A percentile compares a stretch with the other conserved stretches of the same genome.
Conservation (phyloP, 2,797 vertebrate species). For the Neomorphus geoffroyi region DNA sequence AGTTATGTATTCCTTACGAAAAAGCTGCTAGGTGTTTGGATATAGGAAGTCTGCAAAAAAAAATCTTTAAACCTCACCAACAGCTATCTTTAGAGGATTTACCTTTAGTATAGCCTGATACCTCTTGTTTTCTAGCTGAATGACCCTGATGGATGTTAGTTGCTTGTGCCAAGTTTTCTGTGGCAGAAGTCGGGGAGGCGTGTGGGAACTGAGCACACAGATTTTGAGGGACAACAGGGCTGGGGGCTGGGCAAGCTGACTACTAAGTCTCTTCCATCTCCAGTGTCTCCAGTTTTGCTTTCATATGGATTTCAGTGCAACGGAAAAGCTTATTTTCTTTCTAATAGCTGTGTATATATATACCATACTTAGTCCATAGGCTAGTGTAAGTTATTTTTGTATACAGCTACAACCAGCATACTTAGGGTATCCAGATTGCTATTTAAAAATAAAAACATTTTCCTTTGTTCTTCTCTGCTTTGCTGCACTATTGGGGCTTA, state of each 20-base stretch:
- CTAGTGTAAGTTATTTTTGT: background rate
- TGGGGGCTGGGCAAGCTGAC: background rate
- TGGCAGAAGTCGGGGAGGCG: background rate
- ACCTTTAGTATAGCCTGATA: background rate
- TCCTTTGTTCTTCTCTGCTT: slow-evolving; percentile 49
- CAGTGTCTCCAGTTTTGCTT: background rate
- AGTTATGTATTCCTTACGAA: background rate
- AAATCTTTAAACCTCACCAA: background rate
- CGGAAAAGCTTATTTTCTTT: background rate
- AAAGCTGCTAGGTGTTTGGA: background rate
- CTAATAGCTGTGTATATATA: background rate
- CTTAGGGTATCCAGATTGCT: background rate
- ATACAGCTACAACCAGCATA: background rate
- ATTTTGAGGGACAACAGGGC: background rate
- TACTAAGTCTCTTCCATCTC: background rate
- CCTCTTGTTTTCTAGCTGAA: background rate
- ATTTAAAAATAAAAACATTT: slow-evolving; percentile 16
- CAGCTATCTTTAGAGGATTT: background rate
- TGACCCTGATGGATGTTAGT: background rate
- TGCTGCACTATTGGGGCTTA: background rate
- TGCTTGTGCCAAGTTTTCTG: background rate
- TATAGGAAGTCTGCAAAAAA: background rate
- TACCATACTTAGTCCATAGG: background rate
- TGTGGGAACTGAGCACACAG: background rate
- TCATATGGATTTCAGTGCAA: background rate